Base-by-base conservation (phyloP, 2,797 vertebrate genomes). In the Nyctibius grandis region DNA sequence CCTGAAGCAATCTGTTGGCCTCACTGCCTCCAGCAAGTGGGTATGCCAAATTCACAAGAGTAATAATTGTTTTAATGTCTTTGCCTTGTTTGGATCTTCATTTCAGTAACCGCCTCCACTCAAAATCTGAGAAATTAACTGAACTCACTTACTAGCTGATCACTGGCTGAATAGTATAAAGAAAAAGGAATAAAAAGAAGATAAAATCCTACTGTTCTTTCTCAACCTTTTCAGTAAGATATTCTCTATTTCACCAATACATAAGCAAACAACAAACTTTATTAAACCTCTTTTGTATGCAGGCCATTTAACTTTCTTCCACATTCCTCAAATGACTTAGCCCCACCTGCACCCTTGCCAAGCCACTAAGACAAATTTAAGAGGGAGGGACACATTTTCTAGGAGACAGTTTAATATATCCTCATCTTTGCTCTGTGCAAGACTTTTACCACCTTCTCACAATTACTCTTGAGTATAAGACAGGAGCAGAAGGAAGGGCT, bases 1-100 rank as follows among this genome's bases (percentile, higher is more conserved):
- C 96, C 91, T 93, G 94, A 86, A 93, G 91, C 65, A 85, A 69
- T 90, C 36, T 84, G 83, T 16, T 94, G 85, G 85, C 33, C 88
- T 86, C 53, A 4, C n/a, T 90, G 76, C 74, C 85, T 95, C 63
- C 67, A 91, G 85, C 31, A 86, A 87, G 29, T 3, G 34, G 65
- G 33, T 44, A 67, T 63, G 73, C 85, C 89, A 95, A 92, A 91
- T 23, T 23, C 63, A 73, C 88, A 45, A 33, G 31, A 89, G 34
- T 56, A 88, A 72, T 69, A 65, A 78, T 29, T 76, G 73, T 40
- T 84, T 78, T 61, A 61, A 65, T 44, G 25, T 17, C 73, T 78
- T 83, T 73, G 60, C 56, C 76, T 57, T 84, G 72, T 78, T 81
- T 40, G 12, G 34, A 73, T 50, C 45, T 85, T 77, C 38, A 50